These are phyloP conservation scores for Nematopogon swammerdamellus DNA, from an alignment of 2,888 invertebrate genomes.

Conservation along the genomic window DNA sequence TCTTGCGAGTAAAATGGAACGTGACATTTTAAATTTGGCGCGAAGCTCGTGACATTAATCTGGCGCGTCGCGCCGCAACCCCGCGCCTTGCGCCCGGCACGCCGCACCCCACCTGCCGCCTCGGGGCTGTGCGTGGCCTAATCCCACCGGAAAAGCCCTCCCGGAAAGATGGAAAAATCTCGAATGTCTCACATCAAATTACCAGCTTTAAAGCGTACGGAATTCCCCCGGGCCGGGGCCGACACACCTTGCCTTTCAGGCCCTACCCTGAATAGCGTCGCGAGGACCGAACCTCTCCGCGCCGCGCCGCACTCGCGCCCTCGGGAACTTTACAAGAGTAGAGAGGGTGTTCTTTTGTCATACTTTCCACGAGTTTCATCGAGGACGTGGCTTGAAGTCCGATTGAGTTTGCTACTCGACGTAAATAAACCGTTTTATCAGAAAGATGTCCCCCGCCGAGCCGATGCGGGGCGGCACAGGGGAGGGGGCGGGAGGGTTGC, in stretches of 20 bases:
- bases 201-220: constrained; percentile 50
- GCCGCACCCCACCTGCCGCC: not conserved
- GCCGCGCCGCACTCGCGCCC: constrained; percentile 13
- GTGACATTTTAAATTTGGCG: constrained; percentile 52
- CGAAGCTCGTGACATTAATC: constrained; percentile 51
- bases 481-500: constrained; percentile 8
- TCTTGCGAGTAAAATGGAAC: constrained; percentile 48
- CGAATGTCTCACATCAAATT: constrained; percentile 53
- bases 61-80: constrained; percentile 34
- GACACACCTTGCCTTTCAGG: constrained; percentile 52
- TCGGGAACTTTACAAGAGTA: constrained; percentile 47
- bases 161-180: constrained; percentile 51
- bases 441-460: not conserved
- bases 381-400: constrained; percentile 47
- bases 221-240: constrained; percentile 40
- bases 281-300: constrained; percentile 20
- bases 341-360: constrained; percentile 50
- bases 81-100: constrained; percentile 14
- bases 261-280: constrained; percentile 42
- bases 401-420: constrained; percentile 29
- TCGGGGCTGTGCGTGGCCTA: constrained; percentile 41
- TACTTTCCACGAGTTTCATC: constrained; percentile 47
- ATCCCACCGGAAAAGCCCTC: constrained; percentile 33
- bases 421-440: constrained; percentile 1
- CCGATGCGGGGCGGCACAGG: constrained; percentile 9